A percentile compares a stretch with the other conserved stretches of the same genome.
Evolutionary conservation across 2,113 vertebrate genomes (phyloP).

Genomic region (Corvus moneduloides): DNA sequence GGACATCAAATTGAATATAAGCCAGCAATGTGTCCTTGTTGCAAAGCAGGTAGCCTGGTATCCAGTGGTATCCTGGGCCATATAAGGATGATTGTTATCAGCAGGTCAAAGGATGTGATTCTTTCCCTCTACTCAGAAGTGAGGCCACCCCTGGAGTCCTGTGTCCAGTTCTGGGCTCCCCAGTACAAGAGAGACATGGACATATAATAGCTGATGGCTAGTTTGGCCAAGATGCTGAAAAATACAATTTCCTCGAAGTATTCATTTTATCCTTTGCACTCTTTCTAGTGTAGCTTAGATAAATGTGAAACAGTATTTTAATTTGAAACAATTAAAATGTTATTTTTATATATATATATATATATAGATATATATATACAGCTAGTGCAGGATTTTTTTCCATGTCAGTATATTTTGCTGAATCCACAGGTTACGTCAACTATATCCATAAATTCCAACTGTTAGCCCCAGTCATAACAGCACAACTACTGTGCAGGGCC

Average conservation of each 20-base stretch:
- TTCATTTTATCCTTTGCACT: neutral
- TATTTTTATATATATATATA: too few species aligned
- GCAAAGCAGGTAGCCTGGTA: neutral
- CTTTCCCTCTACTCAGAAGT: neutral
- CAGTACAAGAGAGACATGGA: neutral
- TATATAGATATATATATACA: fast-evolving
- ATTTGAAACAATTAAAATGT: neutral
- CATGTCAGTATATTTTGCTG: neutral
- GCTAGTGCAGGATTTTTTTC: neutral
- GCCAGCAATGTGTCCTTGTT: neutral
- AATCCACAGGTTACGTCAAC: neutral
- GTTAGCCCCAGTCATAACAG: neutral
- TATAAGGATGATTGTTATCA: neutral
- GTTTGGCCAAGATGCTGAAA: neutral
- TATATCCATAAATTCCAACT: neutral
- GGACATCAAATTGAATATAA: neutral
- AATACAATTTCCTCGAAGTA: neutral
- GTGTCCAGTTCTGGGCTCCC: neutral
- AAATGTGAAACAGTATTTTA: neutral
- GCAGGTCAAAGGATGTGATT: neutral
- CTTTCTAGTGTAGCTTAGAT: neutral
- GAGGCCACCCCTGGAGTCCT: neutral
- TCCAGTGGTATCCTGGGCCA: neutral
- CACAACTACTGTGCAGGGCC: neutral
- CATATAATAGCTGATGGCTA: neutral